Percentiles rank a stretch among this genome's conserved stretches.
Conservation (phyloP, 2,113 vertebrate species). For the Erythrocercus mccallii region DNA sequence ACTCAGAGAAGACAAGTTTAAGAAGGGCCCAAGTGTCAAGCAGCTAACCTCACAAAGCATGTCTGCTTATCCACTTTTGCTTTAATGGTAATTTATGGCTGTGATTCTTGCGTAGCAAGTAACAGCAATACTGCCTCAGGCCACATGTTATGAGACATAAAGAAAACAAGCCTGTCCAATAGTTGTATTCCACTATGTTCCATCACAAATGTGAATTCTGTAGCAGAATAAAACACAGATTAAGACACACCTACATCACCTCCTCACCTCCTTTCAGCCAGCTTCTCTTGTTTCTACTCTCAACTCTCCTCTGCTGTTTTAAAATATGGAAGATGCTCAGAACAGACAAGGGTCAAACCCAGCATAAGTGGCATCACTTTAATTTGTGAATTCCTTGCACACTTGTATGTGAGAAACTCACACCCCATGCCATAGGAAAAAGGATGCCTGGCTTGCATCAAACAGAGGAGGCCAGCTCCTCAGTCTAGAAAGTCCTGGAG, state of each 20-base stretch:
- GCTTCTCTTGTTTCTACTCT: background rate
- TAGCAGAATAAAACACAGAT: background rate
- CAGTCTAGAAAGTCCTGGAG: background rate
- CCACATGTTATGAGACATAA: background rate
- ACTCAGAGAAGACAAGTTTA: background rate
- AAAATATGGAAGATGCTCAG: background rate
- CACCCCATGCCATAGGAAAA: background rate
- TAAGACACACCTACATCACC: background rate
- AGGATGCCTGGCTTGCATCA: background rate
- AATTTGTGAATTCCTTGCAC: accelerated
- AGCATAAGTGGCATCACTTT: background rate
- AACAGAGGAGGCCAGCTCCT: background rate
- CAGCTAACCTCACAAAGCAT: background rate
- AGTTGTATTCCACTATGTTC: background rate
- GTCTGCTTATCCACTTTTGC: background rate
- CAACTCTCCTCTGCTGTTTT: background rate
- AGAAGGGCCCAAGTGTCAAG: background rate
- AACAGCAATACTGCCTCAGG: background rate
- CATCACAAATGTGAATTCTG: background rate
- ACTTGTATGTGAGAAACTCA: background rate
- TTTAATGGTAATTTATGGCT: background rate
- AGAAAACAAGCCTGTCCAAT: background rate
- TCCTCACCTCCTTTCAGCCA: background rate
- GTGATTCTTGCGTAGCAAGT: background rate
- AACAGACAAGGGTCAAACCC: background rate